Conservation (phyloP, 1,140 invertebrate genomes). For the Luehdorfia chinensis region DNA sequence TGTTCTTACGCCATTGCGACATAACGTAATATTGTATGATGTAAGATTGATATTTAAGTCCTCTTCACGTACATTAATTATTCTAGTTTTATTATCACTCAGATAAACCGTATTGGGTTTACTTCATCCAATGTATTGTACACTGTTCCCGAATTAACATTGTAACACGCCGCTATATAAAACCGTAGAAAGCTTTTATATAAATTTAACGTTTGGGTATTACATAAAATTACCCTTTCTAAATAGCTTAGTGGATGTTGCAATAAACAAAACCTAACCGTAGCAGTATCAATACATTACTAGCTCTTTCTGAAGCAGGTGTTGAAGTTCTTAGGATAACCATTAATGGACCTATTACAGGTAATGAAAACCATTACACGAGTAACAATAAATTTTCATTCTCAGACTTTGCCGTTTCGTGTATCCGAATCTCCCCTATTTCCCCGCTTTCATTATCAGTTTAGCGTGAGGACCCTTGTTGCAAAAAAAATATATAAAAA, state of each 20-base stretch:
- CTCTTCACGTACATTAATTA: too few relatives aligned
- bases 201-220: too few relatives aligned
- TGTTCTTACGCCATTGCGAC: too few relatives aligned
- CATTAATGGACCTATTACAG: slow-evolving; percentile 52
- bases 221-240: slow-evolving; percentile 1
- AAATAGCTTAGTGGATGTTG: slow-evolving; percentile 11
- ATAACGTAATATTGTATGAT: too few relatives aligned
- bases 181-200: too few relatives aligned
- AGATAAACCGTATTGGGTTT: too few relatives aligned
- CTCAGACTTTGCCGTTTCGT: slow-evolving; percentile 43
- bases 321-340: slow-evolving; percentile 44
- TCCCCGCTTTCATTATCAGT: slow-evolving; percentile 66
- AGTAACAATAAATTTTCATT: slow-evolving; percentile 64
- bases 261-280: slow-evolving; percentile 15
- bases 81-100: too few relatives aligned
- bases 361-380: slow-evolving; percentile 54
- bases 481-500: slow-evolving; percentile 56
- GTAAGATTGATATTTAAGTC: too few relatives aligned
- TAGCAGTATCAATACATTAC: slow-evolving; percentile 17
- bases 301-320: slow-evolving; percentile 34
- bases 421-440: slow-evolving; percentile 31
- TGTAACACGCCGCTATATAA: too few relatives aligned
- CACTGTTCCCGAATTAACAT: too few relatives aligned
- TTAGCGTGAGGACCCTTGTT: slow-evolving; percentile 49
- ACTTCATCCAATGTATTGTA: too few relatives aligned